A percentile compares a stretch with the other conserved stretches of the same genome.
Evolutionary conservation across 2,888 invertebrate species (phyloP).

Genomic region (Dolichomitus sp.): DNA sequence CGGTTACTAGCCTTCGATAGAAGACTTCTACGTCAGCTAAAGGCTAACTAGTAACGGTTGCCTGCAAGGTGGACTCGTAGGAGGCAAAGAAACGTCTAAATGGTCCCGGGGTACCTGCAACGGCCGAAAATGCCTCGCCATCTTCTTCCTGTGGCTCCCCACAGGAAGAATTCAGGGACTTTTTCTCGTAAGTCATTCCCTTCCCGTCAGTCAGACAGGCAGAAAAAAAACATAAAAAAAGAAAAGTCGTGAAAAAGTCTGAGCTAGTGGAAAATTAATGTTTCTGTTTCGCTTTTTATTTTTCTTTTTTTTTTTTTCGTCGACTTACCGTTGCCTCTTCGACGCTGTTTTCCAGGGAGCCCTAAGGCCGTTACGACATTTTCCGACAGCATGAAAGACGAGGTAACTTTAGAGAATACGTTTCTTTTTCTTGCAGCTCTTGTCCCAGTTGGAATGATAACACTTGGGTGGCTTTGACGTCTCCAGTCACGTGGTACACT

Average conservation of each 20-base stretch:
- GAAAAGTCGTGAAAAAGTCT: background rate
- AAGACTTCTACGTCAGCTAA: constrained; percentile 28
- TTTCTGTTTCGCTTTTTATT: constrained; percentile 4
- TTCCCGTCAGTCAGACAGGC: background rate
- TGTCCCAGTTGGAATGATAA: constrained; percentile 12
- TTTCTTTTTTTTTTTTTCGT: constrained; percentile 44
- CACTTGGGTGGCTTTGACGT: constrained; percentile 13
- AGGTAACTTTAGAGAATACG: constrained; percentile 13
- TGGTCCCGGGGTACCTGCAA: constrained; percentile 63
- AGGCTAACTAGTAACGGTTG: background rate
- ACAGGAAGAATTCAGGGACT: constrained; percentile 12
- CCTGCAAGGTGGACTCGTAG: constrained; percentile 52
- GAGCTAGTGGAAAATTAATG: constrained; percentile 28
- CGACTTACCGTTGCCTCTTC: constrained; percentile 60
- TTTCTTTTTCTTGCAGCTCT: constrained; percentile 22
- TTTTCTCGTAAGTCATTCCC: constrained; percentile 28
- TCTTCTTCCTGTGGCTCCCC: constrained; percentile 50
- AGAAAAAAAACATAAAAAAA: constrained; percentile 6
- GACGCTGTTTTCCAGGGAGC: constrained; percentile 29
- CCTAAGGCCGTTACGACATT: constrained; percentile 53
- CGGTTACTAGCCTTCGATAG: constrained; percentile 66
- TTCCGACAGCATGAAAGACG: constrained; percentile 38
- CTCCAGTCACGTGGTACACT: constrained; percentile 16
- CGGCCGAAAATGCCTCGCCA: constrained; percentile 62
- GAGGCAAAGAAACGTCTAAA: constrained; percentile 65